Evolutionary conservation across 2,888 invertebrate genomes (phyloP).

Genomic region (Mayetiola destructor): DNA sequence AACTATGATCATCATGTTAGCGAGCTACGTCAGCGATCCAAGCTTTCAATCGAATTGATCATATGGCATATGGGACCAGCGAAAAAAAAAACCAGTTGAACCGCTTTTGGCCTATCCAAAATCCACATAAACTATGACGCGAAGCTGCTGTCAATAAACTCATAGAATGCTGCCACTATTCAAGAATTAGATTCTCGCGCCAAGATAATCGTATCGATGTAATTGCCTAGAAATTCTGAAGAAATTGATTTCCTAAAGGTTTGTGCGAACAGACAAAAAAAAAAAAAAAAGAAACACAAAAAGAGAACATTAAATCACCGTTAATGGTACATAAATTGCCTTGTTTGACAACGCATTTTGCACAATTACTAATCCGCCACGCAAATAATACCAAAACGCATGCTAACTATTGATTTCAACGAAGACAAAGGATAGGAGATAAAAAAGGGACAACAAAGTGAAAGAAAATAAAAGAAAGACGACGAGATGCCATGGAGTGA

Average conservation of each 20-base stretch:
- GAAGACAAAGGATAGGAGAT: no score
- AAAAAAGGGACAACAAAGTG: not conserved
- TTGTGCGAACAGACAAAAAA: not conserved
- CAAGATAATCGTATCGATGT: no score
- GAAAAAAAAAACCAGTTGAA: no score
- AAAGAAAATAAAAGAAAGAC: not conserved
- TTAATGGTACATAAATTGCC: conserved; percentile 10
- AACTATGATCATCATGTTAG: no score
- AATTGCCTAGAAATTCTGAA: not conserved
- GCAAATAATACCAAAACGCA: not conserved
- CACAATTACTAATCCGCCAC: conserved; percentile 8
- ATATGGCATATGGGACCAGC: no score
- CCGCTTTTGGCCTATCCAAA: no score
- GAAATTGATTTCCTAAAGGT: not conserved
- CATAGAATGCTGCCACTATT: no score
- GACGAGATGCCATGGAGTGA: not conserved
- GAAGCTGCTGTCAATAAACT: no score
- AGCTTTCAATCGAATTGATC: no score
- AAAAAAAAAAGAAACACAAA: not conserved
- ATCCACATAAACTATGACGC: no score
- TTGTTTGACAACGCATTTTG: conserved; percentile 13
- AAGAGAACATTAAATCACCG: conserved; percentile 8
- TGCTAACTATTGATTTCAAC: not conserved
- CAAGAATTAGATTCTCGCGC: no score
- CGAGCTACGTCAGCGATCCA: no score